Percentiles rank a stretch among this genome's conserved stretches.
Evolutionary conservation across 2,797 vertebrate species (phyloP).

Genomic region (Micrastur ruficollis): DNA sequence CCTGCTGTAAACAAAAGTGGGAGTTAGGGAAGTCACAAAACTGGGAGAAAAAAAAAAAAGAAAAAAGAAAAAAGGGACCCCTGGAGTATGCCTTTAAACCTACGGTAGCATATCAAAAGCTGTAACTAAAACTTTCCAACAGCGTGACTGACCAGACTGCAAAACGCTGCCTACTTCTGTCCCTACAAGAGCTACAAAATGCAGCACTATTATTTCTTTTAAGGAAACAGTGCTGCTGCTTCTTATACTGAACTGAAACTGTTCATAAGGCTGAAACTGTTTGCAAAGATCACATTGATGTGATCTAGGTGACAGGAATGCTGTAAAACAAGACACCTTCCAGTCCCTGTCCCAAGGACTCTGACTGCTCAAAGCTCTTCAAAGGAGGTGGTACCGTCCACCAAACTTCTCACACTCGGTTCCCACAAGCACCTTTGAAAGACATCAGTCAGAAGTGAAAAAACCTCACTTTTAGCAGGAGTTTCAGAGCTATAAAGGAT

Average conservation of each 20-base stretch:
- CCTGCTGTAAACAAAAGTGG: not conserved
- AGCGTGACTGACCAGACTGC: not conserved
- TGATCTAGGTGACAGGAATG: not conserved
- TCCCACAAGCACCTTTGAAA: not conserved
- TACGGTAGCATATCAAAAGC: not conserved
- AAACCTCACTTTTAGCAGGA: not conserved
- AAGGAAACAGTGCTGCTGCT: not conserved
- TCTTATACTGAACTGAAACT: not conserved
- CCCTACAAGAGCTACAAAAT: not conserved
- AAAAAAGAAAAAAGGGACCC: not conserved
- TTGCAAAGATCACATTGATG: fast-evolving
- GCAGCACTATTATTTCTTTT: not conserved
- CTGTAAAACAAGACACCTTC: not conserved
- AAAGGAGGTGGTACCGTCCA: not conserved
- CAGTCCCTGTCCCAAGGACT: not conserved
- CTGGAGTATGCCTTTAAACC: not conserved
- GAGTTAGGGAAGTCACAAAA: not conserved
- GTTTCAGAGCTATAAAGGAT: not conserved
- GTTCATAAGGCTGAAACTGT: not conserved
- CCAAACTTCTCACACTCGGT: not conserved
- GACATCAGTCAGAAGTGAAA: not conserved
- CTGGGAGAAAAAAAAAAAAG: too few species aligned
- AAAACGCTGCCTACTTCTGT: not conserved
- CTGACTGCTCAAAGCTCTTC: not conserved
- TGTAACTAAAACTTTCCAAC: not conserved